These are phyloP conservation scores for Spatulosminthurus flaviceps DNA, from an alignment of 2,888 invertebrate species.

Conservation along the genomic window DNA sequence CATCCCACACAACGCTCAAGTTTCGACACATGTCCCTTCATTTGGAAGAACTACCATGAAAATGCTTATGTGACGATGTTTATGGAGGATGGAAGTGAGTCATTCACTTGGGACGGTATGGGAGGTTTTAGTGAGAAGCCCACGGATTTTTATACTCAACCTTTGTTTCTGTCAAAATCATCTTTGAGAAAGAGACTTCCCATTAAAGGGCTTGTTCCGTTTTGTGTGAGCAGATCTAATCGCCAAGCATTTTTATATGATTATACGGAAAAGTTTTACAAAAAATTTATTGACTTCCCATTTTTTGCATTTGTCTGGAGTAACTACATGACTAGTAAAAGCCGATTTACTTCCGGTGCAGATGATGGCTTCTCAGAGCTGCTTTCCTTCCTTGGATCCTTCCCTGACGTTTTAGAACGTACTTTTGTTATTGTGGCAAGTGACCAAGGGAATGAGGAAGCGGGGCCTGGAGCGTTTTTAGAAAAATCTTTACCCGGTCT, in stretches of 20 bases:
- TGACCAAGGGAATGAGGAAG: background rate
- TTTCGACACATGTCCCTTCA: background rate
- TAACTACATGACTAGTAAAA: background rate
- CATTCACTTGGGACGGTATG: background rate
- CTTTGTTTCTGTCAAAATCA: background rate
- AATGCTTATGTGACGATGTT: background rate
- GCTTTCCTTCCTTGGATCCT: background rate
- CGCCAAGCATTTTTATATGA: background rate
- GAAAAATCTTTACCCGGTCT: background rate
- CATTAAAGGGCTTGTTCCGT: background rate
- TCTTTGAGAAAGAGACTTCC: background rate
- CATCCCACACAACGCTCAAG: background rate
- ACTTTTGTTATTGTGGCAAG: background rate
- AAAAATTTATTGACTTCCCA: background rate
- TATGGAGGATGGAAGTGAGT: background rate
- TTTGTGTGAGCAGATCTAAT: background rate
- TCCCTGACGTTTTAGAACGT: background rate
- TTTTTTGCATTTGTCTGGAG: constrained; percentile 15
- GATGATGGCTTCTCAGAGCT: background rate
- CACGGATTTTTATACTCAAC: background rate
- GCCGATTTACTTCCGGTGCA: background rate
- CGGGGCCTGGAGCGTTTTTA: background rate
- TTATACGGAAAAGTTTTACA: background rate
- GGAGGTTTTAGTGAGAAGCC: background rate
- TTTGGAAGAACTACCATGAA: background rate